Conservation (phyloP, 2,113 vertebrate genomes). For the Gambusia affinis region DNA sequence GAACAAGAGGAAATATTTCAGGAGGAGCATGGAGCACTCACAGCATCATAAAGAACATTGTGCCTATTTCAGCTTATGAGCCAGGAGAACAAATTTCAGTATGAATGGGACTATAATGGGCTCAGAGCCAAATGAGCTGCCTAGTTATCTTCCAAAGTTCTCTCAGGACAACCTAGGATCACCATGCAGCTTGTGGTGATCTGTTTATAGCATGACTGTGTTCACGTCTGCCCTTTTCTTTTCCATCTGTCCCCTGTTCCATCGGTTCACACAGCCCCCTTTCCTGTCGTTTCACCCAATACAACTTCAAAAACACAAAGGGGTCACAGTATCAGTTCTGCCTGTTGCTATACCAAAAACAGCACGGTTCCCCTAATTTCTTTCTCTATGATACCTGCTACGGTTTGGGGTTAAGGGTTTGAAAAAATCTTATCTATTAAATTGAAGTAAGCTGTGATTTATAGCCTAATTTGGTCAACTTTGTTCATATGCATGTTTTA, state of each 20-base stretch:
- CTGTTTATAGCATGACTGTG: slow-evolving; percentile 14
- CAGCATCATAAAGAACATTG: background rate
- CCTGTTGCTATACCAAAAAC: slow-evolving; percentile 20
- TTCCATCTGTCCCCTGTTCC: slow-evolving; percentile 28
- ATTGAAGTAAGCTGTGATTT: no score
- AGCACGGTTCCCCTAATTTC: slow-evolving; percentile 30
- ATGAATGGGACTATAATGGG: slow-evolving; percentile 2
- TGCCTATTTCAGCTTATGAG: background rate
- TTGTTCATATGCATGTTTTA: no score
- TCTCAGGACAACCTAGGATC: slow-evolving; percentile 22
- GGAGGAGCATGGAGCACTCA: background rate
- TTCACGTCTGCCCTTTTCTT: slow-evolving; percentile 20
- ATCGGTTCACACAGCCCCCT: slow-evolving; percentile 47
- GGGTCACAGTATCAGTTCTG: slow-evolving; percentile 42
- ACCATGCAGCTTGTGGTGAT: slow-evolving; percentile 24
- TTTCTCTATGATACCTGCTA: slow-evolving; percentile 20
- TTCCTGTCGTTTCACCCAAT: slow-evolving; percentile 46
- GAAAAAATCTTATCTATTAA: background rate
- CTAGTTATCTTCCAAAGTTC: slow-evolving; percentile 19
- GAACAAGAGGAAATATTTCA: slow-evolving; percentile 21
- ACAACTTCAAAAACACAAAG: slow-evolving; percentile 54
- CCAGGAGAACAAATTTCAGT: background rate
- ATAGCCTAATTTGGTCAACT: no score
- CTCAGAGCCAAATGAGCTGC: slow-evolving; percentile 1
- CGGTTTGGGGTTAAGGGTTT: background rate